Conservation (phyloP, 92 coral and sea anemone species). For the Actinostola sp. region DNA sequence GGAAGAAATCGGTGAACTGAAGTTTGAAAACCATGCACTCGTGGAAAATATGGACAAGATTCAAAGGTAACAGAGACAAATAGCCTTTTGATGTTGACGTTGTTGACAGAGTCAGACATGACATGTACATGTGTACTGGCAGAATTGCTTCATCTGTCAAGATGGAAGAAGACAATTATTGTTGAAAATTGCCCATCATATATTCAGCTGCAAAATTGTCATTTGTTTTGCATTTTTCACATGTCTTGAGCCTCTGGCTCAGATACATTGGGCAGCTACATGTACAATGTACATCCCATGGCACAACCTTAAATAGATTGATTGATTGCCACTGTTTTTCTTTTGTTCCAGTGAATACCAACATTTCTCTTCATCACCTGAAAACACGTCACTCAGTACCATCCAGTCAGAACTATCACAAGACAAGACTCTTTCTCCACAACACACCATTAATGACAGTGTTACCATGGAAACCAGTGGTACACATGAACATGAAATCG, state of each 20-base stretch:
- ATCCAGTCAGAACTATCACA: slow-evolving; percentile 34
- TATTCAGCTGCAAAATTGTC: no score
- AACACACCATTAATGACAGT: neutral
- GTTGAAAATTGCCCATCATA: no score
- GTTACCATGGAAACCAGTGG: slow-evolving; percentile 5
- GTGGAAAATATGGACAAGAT: slow-evolving; percentile 61
- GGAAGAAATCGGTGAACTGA: slow-evolving; percentile 80
- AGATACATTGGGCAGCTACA: no score
- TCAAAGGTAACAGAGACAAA: no score
- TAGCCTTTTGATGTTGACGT: neutral
- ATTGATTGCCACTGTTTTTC: neutral
- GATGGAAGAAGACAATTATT: no score
- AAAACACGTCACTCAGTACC: slow-evolving; percentile 5
- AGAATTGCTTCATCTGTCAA: no score
- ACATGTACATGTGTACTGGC: no score
- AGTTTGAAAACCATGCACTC: slow-evolving; percentile 80
- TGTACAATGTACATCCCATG: no score
- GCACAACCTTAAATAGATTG: no score
- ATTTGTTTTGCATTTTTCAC: no score
- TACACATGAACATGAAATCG: neutral
- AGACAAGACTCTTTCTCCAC: slow-evolving; percentile 30
- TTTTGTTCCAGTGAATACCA: slow-evolving; percentile 28
- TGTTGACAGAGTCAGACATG: neutral
- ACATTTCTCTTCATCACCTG: slow-evolving; percentile 23
- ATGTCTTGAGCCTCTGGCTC: no score